Evolutionary conservation across 2,797 vertebrate genomes (phyloP).

Genomic region (Botia almorhae): DNA sequence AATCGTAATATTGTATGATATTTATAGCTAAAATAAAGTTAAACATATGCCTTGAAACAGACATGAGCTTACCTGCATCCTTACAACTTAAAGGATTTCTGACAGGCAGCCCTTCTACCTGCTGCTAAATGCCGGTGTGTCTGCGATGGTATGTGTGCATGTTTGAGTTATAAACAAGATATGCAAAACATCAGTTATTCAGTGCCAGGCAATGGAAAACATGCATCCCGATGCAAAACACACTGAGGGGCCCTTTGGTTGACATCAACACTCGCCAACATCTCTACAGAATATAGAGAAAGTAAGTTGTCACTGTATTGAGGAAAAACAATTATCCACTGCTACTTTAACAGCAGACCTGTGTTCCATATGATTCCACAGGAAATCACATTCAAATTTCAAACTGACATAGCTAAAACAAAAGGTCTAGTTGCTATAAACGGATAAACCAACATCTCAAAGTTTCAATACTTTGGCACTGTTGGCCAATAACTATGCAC

Average conservation of each 20-base stretch:
- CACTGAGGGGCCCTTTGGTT: conserved; percentile 65
- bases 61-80: conserved; percentile 28
- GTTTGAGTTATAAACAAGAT: too few species aligned
- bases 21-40: background rate
- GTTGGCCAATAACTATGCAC: too few species aligned
- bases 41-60: conserved; percentile 9
- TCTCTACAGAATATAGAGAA: conserved; percentile 46
- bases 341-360: background rate
- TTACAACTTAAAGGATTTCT: conserved; percentile 3
- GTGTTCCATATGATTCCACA: background rate
- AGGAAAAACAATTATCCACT: conserved; percentile 44
- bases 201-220: conserved; percentile 64
- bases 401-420: background rate
- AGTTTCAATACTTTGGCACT: background rate
- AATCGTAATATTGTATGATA: background rate
- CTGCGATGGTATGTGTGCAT: background rate
- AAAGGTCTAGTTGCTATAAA: background rate
- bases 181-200: conserved; percentile 72
- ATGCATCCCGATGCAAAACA: conserved; percentile 71
- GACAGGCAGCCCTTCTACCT: conserved; percentile 9
- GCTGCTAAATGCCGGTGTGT: background rate
- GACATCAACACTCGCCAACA: conserved; percentile 24
- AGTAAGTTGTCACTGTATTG: conserved; percentile 3
- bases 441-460: background rate
- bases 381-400: background rate